phyloP scores from a whole-genome alignment of 2,888 invertebrate species.

The Nemapogon koenigi region DNA sequence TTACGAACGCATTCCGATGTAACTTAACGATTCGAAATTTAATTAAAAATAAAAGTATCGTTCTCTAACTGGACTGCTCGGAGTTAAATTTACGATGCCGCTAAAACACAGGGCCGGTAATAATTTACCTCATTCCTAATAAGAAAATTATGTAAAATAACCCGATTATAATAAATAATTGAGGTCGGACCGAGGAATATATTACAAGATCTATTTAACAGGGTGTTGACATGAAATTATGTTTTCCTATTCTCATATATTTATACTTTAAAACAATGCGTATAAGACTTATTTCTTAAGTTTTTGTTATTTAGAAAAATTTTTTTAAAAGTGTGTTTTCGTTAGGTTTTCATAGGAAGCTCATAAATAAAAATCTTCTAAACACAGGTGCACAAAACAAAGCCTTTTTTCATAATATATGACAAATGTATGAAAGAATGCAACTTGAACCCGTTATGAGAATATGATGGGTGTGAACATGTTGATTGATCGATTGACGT shows the following conservation, averaged over 20 bases:
- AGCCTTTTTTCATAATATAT: too few species aligned
- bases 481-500: too few species aligned
- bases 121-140: slow-evolving; percentile 54
- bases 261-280: not conserved
- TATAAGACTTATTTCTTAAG: too few species aligned
- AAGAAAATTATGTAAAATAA: slow-evolving; percentile 58
- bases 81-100: slow-evolving; percentile 48
- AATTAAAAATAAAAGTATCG: slow-evolving; percentile 49
- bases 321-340: too few species aligned
- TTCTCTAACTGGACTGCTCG: slow-evolving; percentile 32
- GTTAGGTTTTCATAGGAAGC: too few species aligned
- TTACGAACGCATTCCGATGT: slow-evolving; percentile 27
- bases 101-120: slow-evolving; percentile 46
- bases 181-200: slow-evolving; percentile 35
- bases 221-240: slow-evolving; percentile 24
- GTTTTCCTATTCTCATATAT: slow-evolving; percentile 12
- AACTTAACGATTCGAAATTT: slow-evolving; percentile 43
- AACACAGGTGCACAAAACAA: too few species aligned
- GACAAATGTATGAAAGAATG: too few species aligned
- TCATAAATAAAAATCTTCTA: too few species aligned
- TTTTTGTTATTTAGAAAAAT: too few species aligned
- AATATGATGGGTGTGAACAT: too few species aligned
- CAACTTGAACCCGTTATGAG: too few species aligned
- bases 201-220: slow-evolving; percentile 26
- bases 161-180: slow-evolving; percentile 57